Percentiles rank a stretch among this genome's conserved stretches.
Conservation (phyloP, 2,888 invertebrate species). For the Chymomyza amoena region DNA sequence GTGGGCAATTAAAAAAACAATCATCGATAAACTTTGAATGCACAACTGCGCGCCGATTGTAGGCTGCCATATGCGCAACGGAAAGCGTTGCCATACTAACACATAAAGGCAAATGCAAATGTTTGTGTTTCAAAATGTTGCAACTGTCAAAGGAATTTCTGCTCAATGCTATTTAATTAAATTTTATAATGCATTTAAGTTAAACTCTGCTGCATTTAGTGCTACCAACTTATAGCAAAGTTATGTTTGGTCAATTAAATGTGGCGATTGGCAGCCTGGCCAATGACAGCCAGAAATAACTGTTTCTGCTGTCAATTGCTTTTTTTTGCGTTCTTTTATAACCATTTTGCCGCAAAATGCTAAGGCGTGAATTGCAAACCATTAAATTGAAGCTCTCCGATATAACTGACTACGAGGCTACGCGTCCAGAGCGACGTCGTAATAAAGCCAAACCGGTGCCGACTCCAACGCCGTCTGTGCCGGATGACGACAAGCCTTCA, state of each 20-base stretch:
- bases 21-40: background rate
- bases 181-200: background rate
- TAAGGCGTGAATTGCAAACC: slow-evolving; percentile 51
- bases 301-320: background rate
- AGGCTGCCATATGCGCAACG: background rate
- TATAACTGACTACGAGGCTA: slow-evolving; percentile 47
- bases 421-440: slow-evolving; percentile 31
- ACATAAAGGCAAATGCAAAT: background rate
- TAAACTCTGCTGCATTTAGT: background rate
- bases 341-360: slow-evolving; percentile 24
- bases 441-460: slow-evolving; percentile 28
- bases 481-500: background rate
- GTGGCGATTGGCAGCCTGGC: background rate
- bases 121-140: background rate
- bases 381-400: slow-evolving; percentile 47
- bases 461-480: too few relatives aligned
- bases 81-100: background rate
- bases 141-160: background rate
- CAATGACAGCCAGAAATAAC: background rate
- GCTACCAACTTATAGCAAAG: background rate
- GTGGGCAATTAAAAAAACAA: background rate
- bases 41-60: background rate
- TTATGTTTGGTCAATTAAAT: background rate
- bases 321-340: background rate
- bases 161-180: background rate